Conservation (phyloP, 2,888 invertebrate species). For the Dasypolia templi region DNA sequence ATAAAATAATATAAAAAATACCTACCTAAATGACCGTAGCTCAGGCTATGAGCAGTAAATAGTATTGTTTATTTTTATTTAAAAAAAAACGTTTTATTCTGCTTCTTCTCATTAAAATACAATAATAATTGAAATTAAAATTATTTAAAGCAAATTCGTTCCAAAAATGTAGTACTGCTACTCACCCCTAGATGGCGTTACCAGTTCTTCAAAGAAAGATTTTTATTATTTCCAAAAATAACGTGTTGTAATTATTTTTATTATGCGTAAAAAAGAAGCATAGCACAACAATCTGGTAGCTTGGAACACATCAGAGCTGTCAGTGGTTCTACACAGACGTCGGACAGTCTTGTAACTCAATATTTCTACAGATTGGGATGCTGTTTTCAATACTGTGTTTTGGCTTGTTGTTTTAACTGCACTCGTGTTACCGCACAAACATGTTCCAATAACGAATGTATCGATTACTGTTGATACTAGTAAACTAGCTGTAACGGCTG, state of each 20-base stretch:
- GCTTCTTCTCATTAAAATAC: too few species aligned
- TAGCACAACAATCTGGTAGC: constrained; percentile 33
- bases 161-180: constrained; percentile 45
- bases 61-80: neutral
- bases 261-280: constrained; percentile 21
- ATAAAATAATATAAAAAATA: too few species aligned
- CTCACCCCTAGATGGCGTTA: constrained; percentile 66
- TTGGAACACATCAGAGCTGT: constrained; percentile 58
- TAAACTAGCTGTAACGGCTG: constrained; percentile 36
- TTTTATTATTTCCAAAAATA: neutral
- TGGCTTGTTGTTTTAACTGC: constrained; percentile 65
- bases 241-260: constrained; percentile 28
- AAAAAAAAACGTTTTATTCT: neutral
- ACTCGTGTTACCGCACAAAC: constrained; percentile 64
- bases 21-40: too few species aligned
- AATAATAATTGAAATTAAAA: too few species aligned
- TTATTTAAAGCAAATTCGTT: neutral
- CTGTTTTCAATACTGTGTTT: constrained; percentile 73
- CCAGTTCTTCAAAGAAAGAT: accelerated
- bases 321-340: constrained; percentile 36
- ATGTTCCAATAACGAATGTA: constrained; percentile 44
- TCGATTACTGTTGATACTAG: constrained; percentile 53
- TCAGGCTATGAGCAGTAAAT: neutral
- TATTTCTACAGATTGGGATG: constrained; percentile 61
- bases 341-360: constrained; percentile 65